phyloP scores from a whole-genome alignment of 2,113 vertebrate species.

The Phalacrocorax aristotelis region DNA sequence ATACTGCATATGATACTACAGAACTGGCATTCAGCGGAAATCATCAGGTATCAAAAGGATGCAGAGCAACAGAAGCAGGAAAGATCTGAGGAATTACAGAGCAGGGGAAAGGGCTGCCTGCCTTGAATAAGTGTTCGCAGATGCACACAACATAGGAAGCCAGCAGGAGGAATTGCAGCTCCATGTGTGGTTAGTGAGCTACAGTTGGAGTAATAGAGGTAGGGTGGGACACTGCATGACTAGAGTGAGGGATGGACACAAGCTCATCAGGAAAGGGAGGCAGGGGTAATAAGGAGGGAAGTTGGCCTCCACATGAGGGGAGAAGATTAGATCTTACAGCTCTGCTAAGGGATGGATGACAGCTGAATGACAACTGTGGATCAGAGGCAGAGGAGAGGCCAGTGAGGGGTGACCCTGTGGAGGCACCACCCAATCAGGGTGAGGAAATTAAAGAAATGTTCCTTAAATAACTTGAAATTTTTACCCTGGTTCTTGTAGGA shows the following conservation, averaged over 20 bases:
- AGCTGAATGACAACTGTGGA: background rate
- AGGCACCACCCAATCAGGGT: background rate
- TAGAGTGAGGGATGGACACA: background rate
- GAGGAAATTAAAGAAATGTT: background rate
- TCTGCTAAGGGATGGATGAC: background rate
- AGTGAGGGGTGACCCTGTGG: background rate
- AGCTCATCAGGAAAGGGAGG: background rate
- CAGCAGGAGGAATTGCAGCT: background rate
- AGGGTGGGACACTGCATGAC: fast-evolving
- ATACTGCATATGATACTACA: no score
- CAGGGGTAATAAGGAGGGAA: background rate
- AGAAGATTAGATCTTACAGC: background rate
- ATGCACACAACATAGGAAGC: background rate
- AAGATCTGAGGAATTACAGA: background rate
- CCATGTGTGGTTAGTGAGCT: background rate
- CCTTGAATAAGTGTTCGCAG: fast-evolving
- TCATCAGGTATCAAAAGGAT: background rate
- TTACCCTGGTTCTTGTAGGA: background rate
- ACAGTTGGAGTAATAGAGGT: fast-evolving
- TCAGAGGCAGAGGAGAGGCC: background rate
- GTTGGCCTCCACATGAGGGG: background rate
- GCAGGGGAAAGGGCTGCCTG: background rate
- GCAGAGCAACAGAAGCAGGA: background rate
- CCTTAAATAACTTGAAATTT: background rate
- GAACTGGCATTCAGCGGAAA: background rate